Conservation (phyloP, 2,797 vertebrate species). For the Chaenodraco wilsoni region DNA sequence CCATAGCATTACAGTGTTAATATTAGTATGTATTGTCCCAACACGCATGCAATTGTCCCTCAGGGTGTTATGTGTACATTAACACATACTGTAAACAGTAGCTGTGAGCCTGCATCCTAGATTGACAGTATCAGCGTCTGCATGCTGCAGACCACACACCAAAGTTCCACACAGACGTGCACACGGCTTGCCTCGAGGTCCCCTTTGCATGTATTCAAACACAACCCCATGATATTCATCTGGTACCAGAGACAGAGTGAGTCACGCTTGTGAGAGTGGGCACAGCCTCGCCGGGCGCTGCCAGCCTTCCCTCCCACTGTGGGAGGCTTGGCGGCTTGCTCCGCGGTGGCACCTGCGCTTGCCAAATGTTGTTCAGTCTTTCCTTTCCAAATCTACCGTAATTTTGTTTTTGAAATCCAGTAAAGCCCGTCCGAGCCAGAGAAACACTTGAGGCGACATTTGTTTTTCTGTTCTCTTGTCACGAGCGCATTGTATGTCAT, state of each 20-base stretch:
- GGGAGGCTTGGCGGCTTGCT: constrained; percentile 70
- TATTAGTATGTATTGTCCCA: constrained; percentile 18
- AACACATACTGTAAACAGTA: constrained; percentile 25
- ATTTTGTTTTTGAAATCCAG: constrained; percentile 45
- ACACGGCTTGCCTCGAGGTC: constrained; percentile 79
- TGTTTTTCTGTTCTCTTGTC: constrained; percentile 39
- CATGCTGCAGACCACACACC: constrained; percentile 45
- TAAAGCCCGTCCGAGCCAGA: constrained; percentile 50
- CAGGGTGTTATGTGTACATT: constrained; percentile 25
- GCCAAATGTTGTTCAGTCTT: constrained; percentile 84
- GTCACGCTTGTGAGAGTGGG: constrained; percentile 71
- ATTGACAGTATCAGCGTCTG: constrained; percentile 33
- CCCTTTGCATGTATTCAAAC: constrained; percentile 87
- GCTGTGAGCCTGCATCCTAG: constrained; percentile 26
- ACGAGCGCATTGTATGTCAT: constrained; percentile 37
- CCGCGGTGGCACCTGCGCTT: constrained; percentile 73
- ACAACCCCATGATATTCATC: constrained; percentile 61
- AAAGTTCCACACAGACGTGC: constrained; percentile 62
- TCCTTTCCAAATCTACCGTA: constrained; percentile 79
- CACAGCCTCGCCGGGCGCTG: constrained; percentile 60
- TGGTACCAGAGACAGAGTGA: constrained; percentile 70
- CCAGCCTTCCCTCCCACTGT: constrained; percentile 68
- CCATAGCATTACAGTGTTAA: neutral
- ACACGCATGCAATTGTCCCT: constrained; percentile 58
- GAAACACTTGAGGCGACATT: constrained; percentile 34